Base-by-base conservation (phyloP, 2,113 vertebrate genomes). In the Eretmochelys imbricata region DNA sequence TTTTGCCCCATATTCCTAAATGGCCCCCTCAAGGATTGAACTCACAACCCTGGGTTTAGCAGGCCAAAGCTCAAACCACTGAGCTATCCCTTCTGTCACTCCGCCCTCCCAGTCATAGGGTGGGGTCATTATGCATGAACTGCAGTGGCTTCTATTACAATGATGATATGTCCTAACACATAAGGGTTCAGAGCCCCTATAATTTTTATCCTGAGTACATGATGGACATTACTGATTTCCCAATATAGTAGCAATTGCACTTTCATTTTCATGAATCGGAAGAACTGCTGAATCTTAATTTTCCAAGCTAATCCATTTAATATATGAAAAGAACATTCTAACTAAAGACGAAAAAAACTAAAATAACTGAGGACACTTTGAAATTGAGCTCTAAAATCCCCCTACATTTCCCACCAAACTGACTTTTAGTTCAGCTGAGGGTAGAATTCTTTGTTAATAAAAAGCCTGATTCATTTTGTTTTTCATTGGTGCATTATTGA, bases 231-330 rank as follows among this genome's bases (percentile, higher is more conserved):
- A 87, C 24, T 59, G 51, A 85, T 94, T 90, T 84, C 59, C n/a
- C 6, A 57, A 13, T 87, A 84, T 89, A 19, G 10, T 90, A 81
- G 83, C 38, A 50, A 24, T 83, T 78, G 8, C 3, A 72, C 84
- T 82, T 91, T 51, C 2, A 69, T 69, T 9, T 48, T 87, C 93
- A 62, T 76, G 48, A 91, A 82, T 2, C 59, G 31, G 91, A 88
- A 85, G 50, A 2, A 85, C 83, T 90, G 4, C 20, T 89, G 86
- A 88, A 62, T 50, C 5, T 91, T 4, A 42, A 51, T 54, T 93
- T 92, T 91, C 59, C n/a, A 85, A 25, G 85, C 82, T 51, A 84
- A 62, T 51, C 1, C 76, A 24, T 96, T 95, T 92, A n/a, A 59
- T 27, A 79, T 75, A 72, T 4, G 10, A 1, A 2, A 49, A 89